Base-by-base conservation (phyloP, 2,113 vertebrate species). In the Rhinolophus sinicus region DNA sequence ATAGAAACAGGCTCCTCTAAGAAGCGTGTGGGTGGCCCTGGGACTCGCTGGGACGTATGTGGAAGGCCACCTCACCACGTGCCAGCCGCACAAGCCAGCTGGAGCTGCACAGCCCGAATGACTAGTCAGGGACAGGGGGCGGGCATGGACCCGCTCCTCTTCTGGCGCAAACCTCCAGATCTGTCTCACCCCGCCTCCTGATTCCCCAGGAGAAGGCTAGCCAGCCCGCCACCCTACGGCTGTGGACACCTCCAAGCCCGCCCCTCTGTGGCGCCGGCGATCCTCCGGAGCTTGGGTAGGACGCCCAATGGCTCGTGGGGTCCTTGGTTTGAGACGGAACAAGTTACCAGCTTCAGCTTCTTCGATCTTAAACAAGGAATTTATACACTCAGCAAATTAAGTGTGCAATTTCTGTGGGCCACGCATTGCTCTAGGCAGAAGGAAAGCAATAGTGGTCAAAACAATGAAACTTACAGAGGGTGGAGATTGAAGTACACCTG, bases 31-130 rank as follows among this genome's bases (percentile, higher is more conserved):
- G 44, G 62, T 80, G 50, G 44, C 33, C 11, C 54, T 19, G 9
- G 78, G 15, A 33, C 50, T 84, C n/a, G 0, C 35, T 2, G 15
- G 35, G 22, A 22, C 2, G 2, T 1, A 11, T 0, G 0, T 0
- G 0, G 6, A 64, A 58, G 35, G 10, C 30, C 52, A 30, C 16
- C 91, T 60, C 13, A 1, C 35, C 65, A 28, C 3, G 2, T 35
- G 40, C 2, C 40, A 44, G 40, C 40, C 40, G 4, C 5, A 14
- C 12, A 7, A 7, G 47, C 21, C n/a, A 3, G 28, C 83, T 54
- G 30, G 47, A 86, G 19, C 15, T 0, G 10, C 56, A 8, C 26
- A 14, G 24, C 33, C 8, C 1, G 5, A 58, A 60, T 54, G 40
- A 78, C 35, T 2, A 30, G 56, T 24, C 33, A 24, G 69, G 14